phyloP scores from a whole-genome alignment of 2,797 vertebrate genomes.

The Lacerta viridis region DNA sequence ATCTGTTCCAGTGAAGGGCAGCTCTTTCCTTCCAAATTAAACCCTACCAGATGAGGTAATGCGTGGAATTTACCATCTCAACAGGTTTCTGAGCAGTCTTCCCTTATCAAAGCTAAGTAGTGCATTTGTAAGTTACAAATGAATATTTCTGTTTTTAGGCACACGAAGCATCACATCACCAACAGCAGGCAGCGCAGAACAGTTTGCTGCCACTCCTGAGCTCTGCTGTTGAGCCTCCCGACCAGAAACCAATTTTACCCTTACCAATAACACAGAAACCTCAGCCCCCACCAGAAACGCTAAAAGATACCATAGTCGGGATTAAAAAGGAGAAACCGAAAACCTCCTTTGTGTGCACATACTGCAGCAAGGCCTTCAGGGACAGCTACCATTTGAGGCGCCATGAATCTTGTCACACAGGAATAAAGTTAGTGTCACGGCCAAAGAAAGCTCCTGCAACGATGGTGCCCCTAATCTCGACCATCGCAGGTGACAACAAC shows the following conservation, averaged over 20 bases:
- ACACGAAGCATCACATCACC: slow-evolving; percentile 96
- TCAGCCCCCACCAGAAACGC: slow-evolving; percentile 90
- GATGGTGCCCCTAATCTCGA: slow-evolving; percentile 96
- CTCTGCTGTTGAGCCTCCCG: slow-evolving; percentile 92
- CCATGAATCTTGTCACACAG: slow-evolving; percentile 97
- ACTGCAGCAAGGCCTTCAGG: slow-evolving; percentile 98
- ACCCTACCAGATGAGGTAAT: too few species aligned
- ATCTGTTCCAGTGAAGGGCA: not conserved
- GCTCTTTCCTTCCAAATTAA: not conserved
- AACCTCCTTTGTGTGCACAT: slow-evolving; percentile 97
- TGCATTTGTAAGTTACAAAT: slow-evolving; percentile 72
- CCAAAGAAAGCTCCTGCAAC: slow-evolving; percentile 94
- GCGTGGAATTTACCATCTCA: not conserved
- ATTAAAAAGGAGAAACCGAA: slow-evolving; percentile 98
- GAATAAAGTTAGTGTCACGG: slow-evolving; percentile 96
- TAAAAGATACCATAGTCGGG: slow-evolving; percentile 91
- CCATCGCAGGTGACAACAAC: slow-evolving; percentile 92
- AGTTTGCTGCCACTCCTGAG: slow-evolving; percentile 95
- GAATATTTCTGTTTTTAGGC: slow-evolving; percentile 86
- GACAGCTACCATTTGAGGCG: slow-evolving; percentile 98
- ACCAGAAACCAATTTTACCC: slow-evolving; percentile 96
- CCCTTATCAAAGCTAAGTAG: not conserved
- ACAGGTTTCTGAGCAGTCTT: not conserved
- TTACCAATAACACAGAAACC: slow-evolving; percentile 96
- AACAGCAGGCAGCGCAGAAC: slow-evolving; percentile 95